These are phyloP conservation scores for Tenualosa ilisha DNA, from an alignment of 2,797 vertebrate genomes.

Conservation along the genomic window DNA sequence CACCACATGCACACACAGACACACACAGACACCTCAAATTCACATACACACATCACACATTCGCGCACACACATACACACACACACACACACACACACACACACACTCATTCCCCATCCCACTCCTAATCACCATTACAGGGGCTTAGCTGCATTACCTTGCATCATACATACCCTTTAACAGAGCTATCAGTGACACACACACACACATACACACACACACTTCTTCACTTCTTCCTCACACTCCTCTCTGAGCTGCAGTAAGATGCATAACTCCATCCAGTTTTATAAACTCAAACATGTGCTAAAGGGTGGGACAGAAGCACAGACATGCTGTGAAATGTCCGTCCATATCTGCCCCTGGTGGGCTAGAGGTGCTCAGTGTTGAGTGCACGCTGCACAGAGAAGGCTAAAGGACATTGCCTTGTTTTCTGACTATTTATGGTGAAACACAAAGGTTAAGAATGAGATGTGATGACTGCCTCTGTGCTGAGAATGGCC, in stretches of 20 bases:
- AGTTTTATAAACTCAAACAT: neutral
- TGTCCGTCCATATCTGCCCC: neutral
- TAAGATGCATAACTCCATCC: neutral
- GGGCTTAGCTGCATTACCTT: neutral
- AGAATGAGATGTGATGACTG: no score
- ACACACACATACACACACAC: constrained; percentile 7
- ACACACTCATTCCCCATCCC: neutral
- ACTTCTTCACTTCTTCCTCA: neutral
- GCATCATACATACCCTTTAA: neutral
- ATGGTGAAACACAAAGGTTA: no score
- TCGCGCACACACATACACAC: neutral
- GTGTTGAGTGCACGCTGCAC: no score
- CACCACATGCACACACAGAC: neutral
- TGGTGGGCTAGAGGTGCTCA: no score
- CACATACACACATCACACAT: neutral
- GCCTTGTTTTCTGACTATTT: no score
- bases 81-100: neutral
- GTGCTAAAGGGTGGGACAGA: neutral
- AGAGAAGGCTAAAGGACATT: no score
- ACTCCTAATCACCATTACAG: neutral
- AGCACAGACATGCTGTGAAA: neutral
- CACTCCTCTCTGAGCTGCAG: neutral
- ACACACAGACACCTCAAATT: neutral
- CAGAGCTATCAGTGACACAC: neutral
- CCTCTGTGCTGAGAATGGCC: no score